Evolutionary conservation across 2,888 invertebrate species (phyloP).

Genomic region (Cephus rjabovi): DNA sequence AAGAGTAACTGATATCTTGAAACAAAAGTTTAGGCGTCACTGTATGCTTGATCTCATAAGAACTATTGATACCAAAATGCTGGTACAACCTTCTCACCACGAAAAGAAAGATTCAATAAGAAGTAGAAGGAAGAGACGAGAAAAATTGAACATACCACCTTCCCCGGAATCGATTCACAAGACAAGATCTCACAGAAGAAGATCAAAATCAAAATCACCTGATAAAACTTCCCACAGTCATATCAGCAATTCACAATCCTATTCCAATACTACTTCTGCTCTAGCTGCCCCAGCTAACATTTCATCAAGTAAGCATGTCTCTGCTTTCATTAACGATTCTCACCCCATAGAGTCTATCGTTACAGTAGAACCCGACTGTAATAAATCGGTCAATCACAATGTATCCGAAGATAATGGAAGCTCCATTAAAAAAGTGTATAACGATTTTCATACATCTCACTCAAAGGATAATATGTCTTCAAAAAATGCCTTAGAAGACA

Average conservation of each 20-base stretch:
- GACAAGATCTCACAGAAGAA: slow-evolving; percentile 25
- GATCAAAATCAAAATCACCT: slow-evolving; percentile 45
- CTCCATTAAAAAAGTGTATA: background rate
- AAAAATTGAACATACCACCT: slow-evolving; percentile 30
- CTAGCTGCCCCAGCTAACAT: background rate
- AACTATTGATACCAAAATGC: slow-evolving; percentile 59
- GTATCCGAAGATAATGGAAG: background rate
- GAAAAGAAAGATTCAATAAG: slow-evolving; percentile 36
- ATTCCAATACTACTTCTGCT: slow-evolving; percentile 9
- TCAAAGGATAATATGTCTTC: background rate
- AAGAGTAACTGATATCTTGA: slow-evolving; percentile 29
- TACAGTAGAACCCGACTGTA: background rate
- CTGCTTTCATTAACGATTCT: background rate
- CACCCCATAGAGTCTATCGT: background rate
- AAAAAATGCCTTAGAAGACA: background rate
- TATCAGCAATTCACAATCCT: slow-evolving; percentile 9
- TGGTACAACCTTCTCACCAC: slow-evolving; percentile 41
- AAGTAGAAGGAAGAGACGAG: slow-evolving; percentile 37
- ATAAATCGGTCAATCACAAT: background rate
- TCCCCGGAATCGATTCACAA: slow-evolving; percentile 44
- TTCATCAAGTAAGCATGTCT: background rate
- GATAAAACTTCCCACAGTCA: slow-evolving; percentile 23
- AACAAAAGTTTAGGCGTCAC: slow-evolving; percentile 41
- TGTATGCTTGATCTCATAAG: slow-evolving; percentile 58
- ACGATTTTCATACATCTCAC: background rate